Evolutionary conservation across 2,888 invertebrate species (phyloP).

Genomic region (Cryptosula pallasiana): DNA sequence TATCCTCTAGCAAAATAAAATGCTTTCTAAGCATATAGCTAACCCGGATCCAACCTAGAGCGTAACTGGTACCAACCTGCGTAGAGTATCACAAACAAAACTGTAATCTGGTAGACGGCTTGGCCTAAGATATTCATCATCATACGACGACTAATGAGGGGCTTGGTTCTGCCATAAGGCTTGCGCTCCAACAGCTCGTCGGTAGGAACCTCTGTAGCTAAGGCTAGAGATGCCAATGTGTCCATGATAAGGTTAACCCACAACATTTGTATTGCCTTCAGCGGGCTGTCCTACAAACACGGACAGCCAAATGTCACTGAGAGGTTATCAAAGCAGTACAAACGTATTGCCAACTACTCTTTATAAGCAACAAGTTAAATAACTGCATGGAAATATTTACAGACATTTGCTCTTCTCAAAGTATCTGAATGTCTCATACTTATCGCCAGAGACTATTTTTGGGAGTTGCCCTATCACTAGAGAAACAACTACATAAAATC

Average conservation of each 20-base stretch:
- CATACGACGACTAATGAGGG: conserved; percentile 94
- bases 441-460: too few species aligned
- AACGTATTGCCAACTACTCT: not conserved
- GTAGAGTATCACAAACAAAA: conserved; percentile 91
- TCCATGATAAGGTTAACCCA: conserved; percentile 27
- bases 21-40: too few species aligned
- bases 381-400: not conserved
- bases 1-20: too few species aligned
- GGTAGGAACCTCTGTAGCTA: conserved; percentile 87
- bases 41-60: too few species aligned
- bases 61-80: conserved; percentile 65
- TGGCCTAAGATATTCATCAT: conserved; percentile 99
- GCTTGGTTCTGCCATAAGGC: conserved; percentile 96
- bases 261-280: conserved; percentile 26
- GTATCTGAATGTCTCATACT: not conserved
- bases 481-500: too few species aligned
- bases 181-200: conserved; percentile 84
- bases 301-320: not conserved
- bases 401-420: not conserved
- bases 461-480: too few species aligned
- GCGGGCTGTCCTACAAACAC: conserved; percentile 24
- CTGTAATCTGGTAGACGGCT: conserved; percentile 87
- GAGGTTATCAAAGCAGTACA: not conserved
- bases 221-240: conserved; percentile 26
- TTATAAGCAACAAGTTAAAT: not conserved